Base-by-base conservation (phyloP, 2,113 vertebrate genomes). In the Alethe castanea region DNA sequence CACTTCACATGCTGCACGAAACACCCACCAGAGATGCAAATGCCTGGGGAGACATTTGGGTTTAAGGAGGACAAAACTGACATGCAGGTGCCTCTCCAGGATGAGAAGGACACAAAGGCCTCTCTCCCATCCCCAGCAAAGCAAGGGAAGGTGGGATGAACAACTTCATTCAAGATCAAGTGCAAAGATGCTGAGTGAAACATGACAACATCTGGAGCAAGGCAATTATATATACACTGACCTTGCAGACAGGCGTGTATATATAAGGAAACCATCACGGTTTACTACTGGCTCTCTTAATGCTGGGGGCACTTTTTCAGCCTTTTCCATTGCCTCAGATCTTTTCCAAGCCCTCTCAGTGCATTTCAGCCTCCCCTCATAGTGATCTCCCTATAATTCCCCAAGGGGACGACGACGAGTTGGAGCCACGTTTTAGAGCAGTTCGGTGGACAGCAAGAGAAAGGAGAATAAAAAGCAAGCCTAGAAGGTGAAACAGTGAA, bases 81-180 rank as follows among this genome's bases (percentile, higher is more conserved):
- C 97, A 98, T 97, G 97, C 97, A 94, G 20, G 48, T 67, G 71
- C 64, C 86, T 92, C 70, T 89, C 50, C 85, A 61, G 88, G 80
- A 65, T 66, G 80, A 64, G 60, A 74, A 70, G 17, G 28, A 90
- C 56, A n/a, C 0, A 9, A 56, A 76, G 42, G 42, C 28, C 24
- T 82, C 44, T 33, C 22, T 83, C 54, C 62, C 85, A 67, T 38
- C 74, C 83, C 45, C 77, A 92, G 61, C 74, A 83, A 88, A 80
- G 88, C 80, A 95, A 76, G 88, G 54, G 72, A 95, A 33, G 79
- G 79, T 86, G 78, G 76, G 90, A 96, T 38, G 45, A 87, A 85
- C 26, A 86, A 29, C 66, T 91, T 79, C 60, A 45, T 86, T 96
- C 73, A 57, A 91, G 94, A 94, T 47, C 36, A 81, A 84, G 93